These are phyloP conservation scores for Leptogaster cylindrica DNA, from an alignment of 2,888 invertebrate genomes.

Conservation along the genomic window DNA sequence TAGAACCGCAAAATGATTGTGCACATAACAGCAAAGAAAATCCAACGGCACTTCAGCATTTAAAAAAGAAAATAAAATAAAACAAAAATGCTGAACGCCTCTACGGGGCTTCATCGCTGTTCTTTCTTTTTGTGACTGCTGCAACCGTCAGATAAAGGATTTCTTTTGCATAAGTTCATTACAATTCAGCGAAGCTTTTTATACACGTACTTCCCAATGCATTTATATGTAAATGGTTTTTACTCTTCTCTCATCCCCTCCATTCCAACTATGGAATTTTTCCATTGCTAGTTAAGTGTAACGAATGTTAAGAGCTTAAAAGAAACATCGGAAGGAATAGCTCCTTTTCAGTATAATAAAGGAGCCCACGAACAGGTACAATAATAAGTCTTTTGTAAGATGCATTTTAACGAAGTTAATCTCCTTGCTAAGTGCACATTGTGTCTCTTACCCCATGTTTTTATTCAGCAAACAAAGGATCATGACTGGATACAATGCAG, in stretches of 20 bases:
- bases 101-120: no score
- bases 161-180: conserved; percentile 36
- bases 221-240: conserved; percentile 38
- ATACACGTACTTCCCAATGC: conserved; percentile 13
- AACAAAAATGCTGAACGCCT: no score
- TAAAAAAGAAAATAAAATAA: no score
- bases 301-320: conserved; percentile 2
- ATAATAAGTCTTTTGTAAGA: conserved; percentile 35
- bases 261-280: no score
- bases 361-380: conserved; percentile 19
- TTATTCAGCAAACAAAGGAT: conserved; percentile 9
- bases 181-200: conserved; percentile 32
- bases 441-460: conserved; percentile 15
- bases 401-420: conserved; percentile 38
- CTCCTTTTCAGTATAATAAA: conserved; percentile 17
- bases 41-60: no score
- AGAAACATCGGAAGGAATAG: conserved; percentile 16
- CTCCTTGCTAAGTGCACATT: conserved; percentile 35
- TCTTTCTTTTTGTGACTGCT: neutral
- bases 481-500: neutral
- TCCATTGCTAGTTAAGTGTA: conserved; percentile 17
- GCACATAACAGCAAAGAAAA: neutral
- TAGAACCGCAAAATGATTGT: neutral
- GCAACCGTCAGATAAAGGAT: conserved; percentile 21
- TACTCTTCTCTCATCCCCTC: neutral